Evolutionary conservation across 1,140 invertebrate genomes (phyloP).

Genomic region (Metopolophium dirhodum): DNA sequence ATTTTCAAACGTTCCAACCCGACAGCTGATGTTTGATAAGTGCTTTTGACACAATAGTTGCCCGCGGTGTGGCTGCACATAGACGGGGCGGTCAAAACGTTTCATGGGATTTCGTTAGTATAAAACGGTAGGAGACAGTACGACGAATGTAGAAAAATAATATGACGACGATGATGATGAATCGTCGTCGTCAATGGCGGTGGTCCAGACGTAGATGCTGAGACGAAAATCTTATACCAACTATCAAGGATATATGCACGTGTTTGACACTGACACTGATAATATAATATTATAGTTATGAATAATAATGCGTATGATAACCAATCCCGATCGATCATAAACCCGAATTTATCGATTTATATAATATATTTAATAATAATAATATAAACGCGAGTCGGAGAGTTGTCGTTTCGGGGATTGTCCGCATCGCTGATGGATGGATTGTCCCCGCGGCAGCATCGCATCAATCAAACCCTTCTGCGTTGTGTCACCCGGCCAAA

Average conservation of each 20-base stretch:
- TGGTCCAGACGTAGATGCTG: not conserved
- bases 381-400: not conserved
- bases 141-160: not conserved
- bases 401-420: not conserved
- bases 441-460: slow-evolving; percentile 26
- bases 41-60: slow-evolving; percentile 8
- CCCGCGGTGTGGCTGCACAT: too few relatives aligned
- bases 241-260: not conserved
- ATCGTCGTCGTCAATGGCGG: slow-evolving; percentile 4
- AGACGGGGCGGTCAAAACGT: not conserved
- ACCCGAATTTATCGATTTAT: not conserved
- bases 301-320: not conserved
- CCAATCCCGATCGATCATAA: not conserved
- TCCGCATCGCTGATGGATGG: not conserved
- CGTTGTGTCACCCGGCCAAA: not conserved
- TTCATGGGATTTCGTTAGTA: not conserved
- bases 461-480: slow-evolving; percentile 27
- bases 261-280: not conserved
- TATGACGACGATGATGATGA: slow-evolving; percentile 1
- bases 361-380: not conserved
- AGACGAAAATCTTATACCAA: not conserved
- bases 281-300: not conserved
- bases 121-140: not conserved
- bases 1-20: not conserved
- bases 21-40: slow-evolving; percentile 1